Conservation (phyloP, 1,140 invertebrate species). For the Heliothis virescens region DNA sequence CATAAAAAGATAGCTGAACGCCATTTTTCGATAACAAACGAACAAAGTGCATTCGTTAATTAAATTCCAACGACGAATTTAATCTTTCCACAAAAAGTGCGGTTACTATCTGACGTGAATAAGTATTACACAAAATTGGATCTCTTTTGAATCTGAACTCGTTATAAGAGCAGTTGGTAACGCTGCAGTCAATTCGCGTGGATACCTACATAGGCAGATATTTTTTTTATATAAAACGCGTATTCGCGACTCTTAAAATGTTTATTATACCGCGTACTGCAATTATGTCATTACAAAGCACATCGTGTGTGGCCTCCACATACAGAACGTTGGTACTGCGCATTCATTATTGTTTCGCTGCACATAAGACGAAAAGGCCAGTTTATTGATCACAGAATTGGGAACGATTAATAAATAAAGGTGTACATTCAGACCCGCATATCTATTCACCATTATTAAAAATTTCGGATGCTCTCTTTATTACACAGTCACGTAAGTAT, state of each 20-base stretch:
- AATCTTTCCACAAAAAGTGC: neutral
- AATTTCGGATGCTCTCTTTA: slow-evolving; percentile 12
- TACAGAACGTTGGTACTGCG: slow-evolving; percentile 24
- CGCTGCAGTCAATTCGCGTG: neutral
- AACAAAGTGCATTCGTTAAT: slow-evolving; percentile 34
- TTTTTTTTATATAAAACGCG: slow-evolving; percentile 19
- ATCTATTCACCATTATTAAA: slow-evolving; percentile 23
- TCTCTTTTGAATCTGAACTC: neutral
- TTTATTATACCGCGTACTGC: neutral
- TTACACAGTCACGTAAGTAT: neutral
- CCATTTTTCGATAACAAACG: slow-evolving; percentile 24
- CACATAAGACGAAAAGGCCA: slow-evolving; percentile 29
- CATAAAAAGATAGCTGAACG: slow-evolving; percentile 19
- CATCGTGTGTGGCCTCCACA: slow-evolving; percentile 46
- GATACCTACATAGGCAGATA: neutral
- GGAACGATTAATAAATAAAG: slow-evolving; percentile 48
- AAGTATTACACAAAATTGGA: neutral
- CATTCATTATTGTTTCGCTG: slow-evolving; percentile 50
- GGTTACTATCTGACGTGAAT: neutral
- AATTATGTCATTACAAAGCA: slow-evolving; percentile 51
- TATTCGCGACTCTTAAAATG: slow-evolving; percentile 24
- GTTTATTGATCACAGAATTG: slow-evolving; percentile 35
- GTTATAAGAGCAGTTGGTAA: neutral
- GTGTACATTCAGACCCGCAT: slow-evolving; percentile 47
- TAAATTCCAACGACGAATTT: slow-evolving; percentile 10